Percentiles rank a stretch among this genome's conserved stretches.
These are phyloP conservation scores for Brassicogethes aeneus DNA, from an alignment of 2,888 invertebrate species.

Conservation along the genomic window DNA sequence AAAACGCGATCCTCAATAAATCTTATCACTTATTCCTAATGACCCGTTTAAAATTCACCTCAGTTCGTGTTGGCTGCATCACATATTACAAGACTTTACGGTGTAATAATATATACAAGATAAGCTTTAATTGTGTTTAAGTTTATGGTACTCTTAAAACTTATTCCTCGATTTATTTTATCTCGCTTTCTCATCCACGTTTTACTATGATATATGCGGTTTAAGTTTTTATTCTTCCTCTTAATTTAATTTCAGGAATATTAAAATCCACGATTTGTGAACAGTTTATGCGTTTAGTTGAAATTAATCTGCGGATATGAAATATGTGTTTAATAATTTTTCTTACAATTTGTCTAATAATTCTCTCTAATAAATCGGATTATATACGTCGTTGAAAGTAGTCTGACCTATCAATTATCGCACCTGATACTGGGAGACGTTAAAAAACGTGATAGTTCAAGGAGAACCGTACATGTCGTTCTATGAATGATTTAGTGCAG, in stretches of 20 bases:
- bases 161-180: neutral
- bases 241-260: too few relatives aligned
- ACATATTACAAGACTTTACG: neutral
- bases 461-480: constrained; percentile 35
- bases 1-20: too few relatives aligned
- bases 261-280: too few relatives aligned
- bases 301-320: too few relatives aligned
- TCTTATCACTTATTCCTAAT: neutral
- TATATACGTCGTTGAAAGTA: too few relatives aligned
- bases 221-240: too few relatives aligned
- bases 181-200: neutral
- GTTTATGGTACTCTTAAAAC: neutral
- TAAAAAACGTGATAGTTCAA: constrained; percentile 38
- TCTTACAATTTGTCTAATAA: too few relatives aligned
- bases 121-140: neutral
- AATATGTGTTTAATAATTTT: too few relatives aligned
- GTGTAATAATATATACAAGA: neutral
- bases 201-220: too few relatives aligned
- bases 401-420: neutral
- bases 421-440: constrained; percentile 14
- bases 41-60: neutral
- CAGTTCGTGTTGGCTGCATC: neutral
- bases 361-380: too few relatives aligned
- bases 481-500: constrained; percentile 34
- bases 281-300: too few relatives aligned